These are phyloP conservation scores for Bimastos eiseni DNA, from an alignment of 2,888 invertebrate species.

Conservation along the genomic window DNA sequence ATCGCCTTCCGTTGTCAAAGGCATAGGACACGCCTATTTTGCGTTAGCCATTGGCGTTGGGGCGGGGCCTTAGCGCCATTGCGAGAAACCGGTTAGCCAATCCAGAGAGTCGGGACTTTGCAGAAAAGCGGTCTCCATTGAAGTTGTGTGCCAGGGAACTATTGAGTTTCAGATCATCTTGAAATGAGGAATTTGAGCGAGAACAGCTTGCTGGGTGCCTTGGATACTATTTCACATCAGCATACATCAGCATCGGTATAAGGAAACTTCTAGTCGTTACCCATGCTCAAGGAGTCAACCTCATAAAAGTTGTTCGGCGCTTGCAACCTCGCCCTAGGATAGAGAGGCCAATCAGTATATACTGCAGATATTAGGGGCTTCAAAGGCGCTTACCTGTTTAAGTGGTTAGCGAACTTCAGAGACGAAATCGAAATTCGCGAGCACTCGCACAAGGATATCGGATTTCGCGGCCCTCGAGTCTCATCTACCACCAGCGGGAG, in stretches of 20 bases:
- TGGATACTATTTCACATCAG: neutral
- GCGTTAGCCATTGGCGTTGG: neutral
- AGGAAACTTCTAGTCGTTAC: neutral
- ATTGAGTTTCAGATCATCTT: neutral
- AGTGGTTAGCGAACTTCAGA: neutral
- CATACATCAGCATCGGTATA: neutral
- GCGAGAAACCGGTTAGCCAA: neutral
- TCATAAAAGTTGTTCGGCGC: neutral
- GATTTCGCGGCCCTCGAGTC: neutral
- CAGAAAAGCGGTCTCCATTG: slow-evolving; percentile 5
- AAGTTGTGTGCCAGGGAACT: neutral
- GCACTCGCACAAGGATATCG: neutral
- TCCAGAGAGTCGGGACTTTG: neutral
- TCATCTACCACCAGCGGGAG: neutral
- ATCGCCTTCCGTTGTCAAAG: neutral
- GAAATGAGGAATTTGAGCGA: neutral
- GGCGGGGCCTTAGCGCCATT: neutral
- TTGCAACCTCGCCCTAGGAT: neutral
- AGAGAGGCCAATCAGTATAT: neutral
- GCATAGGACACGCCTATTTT: neutral
- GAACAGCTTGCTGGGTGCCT: neutral
- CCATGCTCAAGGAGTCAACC: neutral
- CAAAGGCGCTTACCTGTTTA: neutral
- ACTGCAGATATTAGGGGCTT: neutral
- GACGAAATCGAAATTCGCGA: neutral